A percentile compares a stretch with the other conserved stretches of the same genome.
Evolutionary conservation across 2,888 invertebrate species (phyloP).

Genomic region (Cantharis flavilabris): DNA sequence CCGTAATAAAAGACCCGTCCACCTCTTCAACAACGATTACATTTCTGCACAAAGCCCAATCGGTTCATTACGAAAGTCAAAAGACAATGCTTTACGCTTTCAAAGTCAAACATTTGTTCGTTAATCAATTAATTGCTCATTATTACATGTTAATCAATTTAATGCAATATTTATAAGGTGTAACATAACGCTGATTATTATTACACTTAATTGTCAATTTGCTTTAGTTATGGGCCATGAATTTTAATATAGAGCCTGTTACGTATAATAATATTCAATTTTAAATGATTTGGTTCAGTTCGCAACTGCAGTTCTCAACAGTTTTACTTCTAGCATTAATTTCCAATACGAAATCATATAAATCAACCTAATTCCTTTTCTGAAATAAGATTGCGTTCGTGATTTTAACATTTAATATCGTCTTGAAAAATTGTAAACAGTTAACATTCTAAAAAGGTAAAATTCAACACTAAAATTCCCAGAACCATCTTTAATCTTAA

Average conservation of each 20-base stretch:
- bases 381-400: too few relatives aligned
- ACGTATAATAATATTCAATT: background rate
- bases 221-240: background rate
- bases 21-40: slow-evolving; percentile 17
- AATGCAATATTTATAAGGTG: background rate
- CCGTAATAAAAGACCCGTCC: slow-evolving; percentile 22
- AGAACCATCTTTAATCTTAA: too few relatives aligned
- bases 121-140: background rate
- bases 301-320: background rate
- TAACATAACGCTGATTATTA: background rate
- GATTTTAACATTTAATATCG: too few relatives aligned
- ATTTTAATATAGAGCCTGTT: background rate
- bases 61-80: slow-evolving; percentile 11
- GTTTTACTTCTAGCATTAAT: background rate
- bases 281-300: background rate
- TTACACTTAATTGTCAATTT: background rate
- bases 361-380: too few relatives aligned
- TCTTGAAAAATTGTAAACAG: too few relatives aligned
- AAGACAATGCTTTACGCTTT: slow-evolving; percentile 11
- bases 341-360: too few relatives aligned
- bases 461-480: too few relatives aligned
- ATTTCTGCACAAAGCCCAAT: slow-evolving; percentile 30
- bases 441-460: too few relatives aligned
- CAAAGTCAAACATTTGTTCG: background rate
- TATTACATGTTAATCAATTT: background rate